Conservation (phyloP, 2,888 invertebrate genomes). For the Drosophila siamana region DNA sequence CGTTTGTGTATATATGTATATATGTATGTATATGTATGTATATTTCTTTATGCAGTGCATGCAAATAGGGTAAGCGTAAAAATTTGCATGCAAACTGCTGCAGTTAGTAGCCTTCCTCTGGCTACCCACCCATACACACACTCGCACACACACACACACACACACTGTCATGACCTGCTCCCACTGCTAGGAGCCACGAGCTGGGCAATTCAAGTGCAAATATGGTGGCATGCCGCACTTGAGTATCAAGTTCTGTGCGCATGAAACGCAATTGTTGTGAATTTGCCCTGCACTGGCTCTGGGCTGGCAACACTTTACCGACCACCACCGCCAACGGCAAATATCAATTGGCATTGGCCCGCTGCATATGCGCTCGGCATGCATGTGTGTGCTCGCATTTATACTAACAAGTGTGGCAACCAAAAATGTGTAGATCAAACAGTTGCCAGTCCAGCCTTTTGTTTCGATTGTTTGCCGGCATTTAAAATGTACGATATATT, state of each 20-base stretch:
- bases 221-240: constrained; percentile 76
- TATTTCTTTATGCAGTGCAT: constrained; percentile 44
- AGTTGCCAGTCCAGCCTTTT: constrained; percentile 13
- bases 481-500: constrained; percentile 46
- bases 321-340: constrained; percentile 24
- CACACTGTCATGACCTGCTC: not conserved
- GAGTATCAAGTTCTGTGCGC: constrained; percentile 73
- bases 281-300: constrained; percentile 44
- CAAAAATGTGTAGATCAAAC: constrained; percentile 30
- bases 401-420: constrained; percentile 21
- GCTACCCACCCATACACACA: not conserved
- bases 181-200: constrained; percentile 2
- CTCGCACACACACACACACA: not conserved
- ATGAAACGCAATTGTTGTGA: constrained; percentile 78
- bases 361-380: not conserved
- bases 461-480: constrained; percentile 57
- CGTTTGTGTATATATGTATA: not conserved
- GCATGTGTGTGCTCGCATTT: not conserved
- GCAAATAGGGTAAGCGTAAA: constrained; percentile 68
- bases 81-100: constrained; percentile 73
- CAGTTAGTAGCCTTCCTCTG: constrained; percentile 27
- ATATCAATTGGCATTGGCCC: constrained; percentile 34
- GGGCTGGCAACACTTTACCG: not conserved
- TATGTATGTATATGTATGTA: constrained; percentile 17
- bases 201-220: constrained; percentile 73